Percentiles rank a stretch among this genome's conserved stretches.
Evolutionary conservation across 1,140 invertebrate genomes (phyloP).

Genomic region (Zaprionus davidi): DNA sequence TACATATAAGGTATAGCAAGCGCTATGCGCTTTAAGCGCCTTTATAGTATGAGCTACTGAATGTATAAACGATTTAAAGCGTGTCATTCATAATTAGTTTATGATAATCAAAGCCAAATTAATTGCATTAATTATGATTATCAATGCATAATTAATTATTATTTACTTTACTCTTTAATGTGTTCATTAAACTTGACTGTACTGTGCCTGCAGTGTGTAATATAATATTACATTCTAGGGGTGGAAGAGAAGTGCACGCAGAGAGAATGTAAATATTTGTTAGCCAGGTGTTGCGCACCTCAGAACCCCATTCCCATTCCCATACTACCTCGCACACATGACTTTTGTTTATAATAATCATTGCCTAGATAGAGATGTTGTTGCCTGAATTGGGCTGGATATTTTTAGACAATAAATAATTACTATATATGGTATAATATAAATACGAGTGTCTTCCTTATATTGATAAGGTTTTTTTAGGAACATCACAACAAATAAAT

Average conservation of each 20-base stretch:
- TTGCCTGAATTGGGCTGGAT: not conserved
- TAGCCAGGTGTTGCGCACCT: not conserved
- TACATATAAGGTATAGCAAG: too few relatives aligned
- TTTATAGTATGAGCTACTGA: not conserved
- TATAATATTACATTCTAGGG: not conserved
- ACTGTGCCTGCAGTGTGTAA: not conserved
- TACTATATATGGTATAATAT: not conserved
- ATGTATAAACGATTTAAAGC: not conserved
- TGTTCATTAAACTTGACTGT: not conserved
- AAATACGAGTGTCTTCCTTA: not conserved
- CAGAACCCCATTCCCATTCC: not conserved
- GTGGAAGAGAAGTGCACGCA: not conserved
- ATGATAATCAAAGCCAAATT: not conserved
- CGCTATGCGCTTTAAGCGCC: too few relatives aligned
- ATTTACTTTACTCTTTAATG: not conserved
- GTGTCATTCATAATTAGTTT: not conserved
- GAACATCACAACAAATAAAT: not conserved
- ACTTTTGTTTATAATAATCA: constrained; percentile 20
- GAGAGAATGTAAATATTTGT: constrained; percentile 6
- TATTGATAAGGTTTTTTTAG: not conserved
- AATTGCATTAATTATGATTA: not conserved
- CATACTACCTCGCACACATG: not conserved
- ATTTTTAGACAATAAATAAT: not conserved
- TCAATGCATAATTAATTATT: not conserved
- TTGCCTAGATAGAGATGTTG: not conserved